Base-by-base conservation (phyloP, 2,797 vertebrate genomes). In the Hoplostethus mediterraneus region DNA sequence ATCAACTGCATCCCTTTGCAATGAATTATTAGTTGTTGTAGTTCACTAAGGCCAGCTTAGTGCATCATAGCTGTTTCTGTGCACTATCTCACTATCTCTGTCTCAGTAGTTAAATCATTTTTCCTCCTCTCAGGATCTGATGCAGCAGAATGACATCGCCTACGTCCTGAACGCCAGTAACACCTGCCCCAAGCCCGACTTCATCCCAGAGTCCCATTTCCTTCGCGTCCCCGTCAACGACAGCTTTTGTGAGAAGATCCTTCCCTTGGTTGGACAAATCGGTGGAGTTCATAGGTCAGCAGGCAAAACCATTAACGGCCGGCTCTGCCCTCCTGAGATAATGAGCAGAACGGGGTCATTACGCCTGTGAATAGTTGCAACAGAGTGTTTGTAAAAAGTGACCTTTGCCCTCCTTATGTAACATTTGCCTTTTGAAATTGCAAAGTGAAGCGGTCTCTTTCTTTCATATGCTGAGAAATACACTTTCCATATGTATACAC, bases 171-270 rank as follows among this genome's bases (percentile, higher is more conserved):
- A 99, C 0, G 98, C 97, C 91, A 99, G 97, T 80, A 97, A 96
- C 84, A 98, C 97, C 42, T 99, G 98, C 63, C 98, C 98, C 71
- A 98, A 98, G 85, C 97, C 97, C 0, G 97, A 98, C 93, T 99
- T 98, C 89, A 97, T 99, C 90, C 95, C 95, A 0, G 97, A 99
- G 54, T 95, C 96, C 0, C 97, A 97, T 83, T 99, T 99, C 92
- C 94, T 99, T 51, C 86, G 98, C 9, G 96, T 99, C 25, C 98
- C 98, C 0, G 97, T 99, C 78, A 99, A 98, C 0, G 98, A 99
- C 88, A 98, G 97, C 70, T 99, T 99, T 90, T 97, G 97, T 31
- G 98, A 99, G 92, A 99, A 98, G 92, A 99, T 99, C 88, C 91
- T 99, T 73, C 98, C 98, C 98, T 0, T 99, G 97, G 97, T 62